Conservation (phyloP, 2,797 vertebrate species). For the Hemibagrus guttatus region DNA sequence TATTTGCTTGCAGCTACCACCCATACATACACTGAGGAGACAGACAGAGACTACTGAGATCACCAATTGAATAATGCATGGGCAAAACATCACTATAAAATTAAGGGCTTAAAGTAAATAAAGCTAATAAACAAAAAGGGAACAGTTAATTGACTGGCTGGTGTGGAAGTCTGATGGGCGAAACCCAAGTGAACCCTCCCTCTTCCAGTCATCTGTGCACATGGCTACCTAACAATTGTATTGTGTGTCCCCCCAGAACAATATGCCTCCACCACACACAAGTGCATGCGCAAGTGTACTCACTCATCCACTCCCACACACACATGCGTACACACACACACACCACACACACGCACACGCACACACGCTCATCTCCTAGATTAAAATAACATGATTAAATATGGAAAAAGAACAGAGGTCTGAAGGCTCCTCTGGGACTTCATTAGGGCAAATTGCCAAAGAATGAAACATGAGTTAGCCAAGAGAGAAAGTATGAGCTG, state of each 20-base stretch:
- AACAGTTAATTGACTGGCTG: slow-evolving; percentile 50
- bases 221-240: slow-evolving; percentile 74
- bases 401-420: slow-evolving; percentile 91
- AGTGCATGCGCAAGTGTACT: slow-evolving; percentile 70
- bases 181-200: slow-evolving; percentile 60
- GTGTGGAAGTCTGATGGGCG: slow-evolving; percentile 52
- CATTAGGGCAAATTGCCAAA: slow-evolving; percentile 99
- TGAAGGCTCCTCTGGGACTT: slow-evolving; percentile 95
- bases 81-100: not conserved
- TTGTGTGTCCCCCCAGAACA: slow-evolving; percentile 66
- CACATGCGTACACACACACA: slow-evolving; percentile 27
- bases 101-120: slow-evolving; percentile 48
- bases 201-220: slow-evolving; percentile 56
- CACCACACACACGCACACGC: slow-evolving; percentile 59
- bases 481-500: slow-evolving; percentile 88
- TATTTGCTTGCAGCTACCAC: not conserved
- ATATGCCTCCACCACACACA: slow-evolving; percentile 26
- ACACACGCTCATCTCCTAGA: slow-evolving; percentile 83
- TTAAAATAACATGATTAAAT: slow-evolving; percentile 96
- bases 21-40: not conserved
- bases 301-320: too few species aligned
- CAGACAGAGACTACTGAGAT: not conserved
- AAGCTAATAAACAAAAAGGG: slow-evolving; percentile 43
- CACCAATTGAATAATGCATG: not conserved
- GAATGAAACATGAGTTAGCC: slow-evolving; percentile 98